A percentile compares a stretch with the other conserved stretches of the same genome.
phyloP scores from a whole-genome alignment of 2,113 vertebrate species.

The Ammospiza caudacuta region DNA sequence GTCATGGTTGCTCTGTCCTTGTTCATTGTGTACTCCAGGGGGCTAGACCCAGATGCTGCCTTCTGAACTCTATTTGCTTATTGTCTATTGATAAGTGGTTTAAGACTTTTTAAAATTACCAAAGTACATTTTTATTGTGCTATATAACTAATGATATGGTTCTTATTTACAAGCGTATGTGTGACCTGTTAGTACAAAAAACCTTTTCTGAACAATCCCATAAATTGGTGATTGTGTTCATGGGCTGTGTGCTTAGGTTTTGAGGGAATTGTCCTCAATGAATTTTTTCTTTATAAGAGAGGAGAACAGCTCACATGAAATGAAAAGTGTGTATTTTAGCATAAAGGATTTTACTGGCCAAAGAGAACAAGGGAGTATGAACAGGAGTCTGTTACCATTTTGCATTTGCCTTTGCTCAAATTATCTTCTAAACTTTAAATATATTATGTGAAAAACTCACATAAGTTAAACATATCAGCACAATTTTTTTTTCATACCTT shows the following conservation, averaged over 20 bases:
- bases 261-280: neutral
- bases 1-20: neutral
- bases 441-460: neutral
- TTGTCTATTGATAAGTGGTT: constrained; percentile 41
- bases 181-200: neutral
- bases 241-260: neutral
- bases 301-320: neutral
- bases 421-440: neutral
- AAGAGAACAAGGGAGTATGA: neutral
- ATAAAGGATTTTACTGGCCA: neutral
- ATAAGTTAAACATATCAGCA: neutral
- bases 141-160: neutral
- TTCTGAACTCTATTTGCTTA: neutral
- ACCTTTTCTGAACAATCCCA: neutral
- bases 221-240: neutral
- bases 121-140: constrained; percentile 22
- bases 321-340: neutral
- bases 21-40: neutral
- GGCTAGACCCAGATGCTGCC: neutral
- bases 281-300: neutral
- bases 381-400: neutral
- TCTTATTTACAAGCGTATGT: constrained; percentile 20
- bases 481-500: neutral
- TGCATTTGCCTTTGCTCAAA: neutral
- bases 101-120: constrained; percentile 14